phyloP scores from a whole-genome alignment of 2,888 invertebrate species.

The Palloptera scutellata region DNA sequence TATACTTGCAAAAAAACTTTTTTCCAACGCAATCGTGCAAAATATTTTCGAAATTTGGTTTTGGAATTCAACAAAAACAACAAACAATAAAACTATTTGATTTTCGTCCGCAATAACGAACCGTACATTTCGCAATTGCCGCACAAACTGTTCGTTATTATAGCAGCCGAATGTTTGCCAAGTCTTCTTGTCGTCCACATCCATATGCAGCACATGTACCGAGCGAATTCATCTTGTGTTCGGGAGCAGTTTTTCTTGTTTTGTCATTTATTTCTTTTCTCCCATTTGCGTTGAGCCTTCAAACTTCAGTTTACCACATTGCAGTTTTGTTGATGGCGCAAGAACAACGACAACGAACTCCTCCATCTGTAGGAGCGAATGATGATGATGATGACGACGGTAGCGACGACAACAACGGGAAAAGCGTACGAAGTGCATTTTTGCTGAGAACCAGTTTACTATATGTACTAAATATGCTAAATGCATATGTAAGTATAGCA shows the following conservation, averaged over 20 bases:
- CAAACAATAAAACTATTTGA: neutral
- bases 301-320: too few relatives aligned
- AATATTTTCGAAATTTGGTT: too few relatives aligned
- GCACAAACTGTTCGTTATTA: constrained; percentile 52
- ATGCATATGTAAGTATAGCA: too few relatives aligned
- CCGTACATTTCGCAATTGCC: constrained; percentile 56
- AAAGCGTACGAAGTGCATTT: too few relatives aligned
- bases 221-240: neutral
- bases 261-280: neutral
- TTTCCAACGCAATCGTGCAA: too few relatives aligned
- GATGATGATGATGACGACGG: neutral
- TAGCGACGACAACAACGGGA: neutral
- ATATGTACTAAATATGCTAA: neutral
- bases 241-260: constrained; percentile 29
- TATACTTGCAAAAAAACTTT: too few relatives aligned
- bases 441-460: too few relatives aligned
- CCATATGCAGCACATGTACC: neutral
- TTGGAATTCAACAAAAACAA: too few relatives aligned
- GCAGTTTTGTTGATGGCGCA: neutral
- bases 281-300: too few relatives aligned
- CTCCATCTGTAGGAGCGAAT: neutral
- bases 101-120: constrained; percentile 45
- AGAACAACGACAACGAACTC: neutral
- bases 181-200: neutral
- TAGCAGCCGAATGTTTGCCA: constrained; percentile 19